Conservation (phyloP, 2,113 vertebrate genomes). For the Catharus minimus region DNA sequence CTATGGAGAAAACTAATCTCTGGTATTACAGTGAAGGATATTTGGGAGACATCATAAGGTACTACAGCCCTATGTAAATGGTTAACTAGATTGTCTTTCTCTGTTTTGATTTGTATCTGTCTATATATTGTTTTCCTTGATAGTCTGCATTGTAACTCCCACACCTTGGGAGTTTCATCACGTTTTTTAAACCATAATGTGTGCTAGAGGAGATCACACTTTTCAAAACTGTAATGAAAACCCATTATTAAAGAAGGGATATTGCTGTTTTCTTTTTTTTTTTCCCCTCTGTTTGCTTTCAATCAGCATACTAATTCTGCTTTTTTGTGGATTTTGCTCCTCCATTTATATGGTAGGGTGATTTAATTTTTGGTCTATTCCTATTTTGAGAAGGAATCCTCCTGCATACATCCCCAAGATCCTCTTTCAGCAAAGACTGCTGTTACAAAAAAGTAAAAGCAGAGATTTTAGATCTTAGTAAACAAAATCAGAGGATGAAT, state of each 20-base stretch:
- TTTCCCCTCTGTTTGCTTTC: background rate
- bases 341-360: background rate
- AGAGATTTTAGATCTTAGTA: background rate
- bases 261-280: accelerated
- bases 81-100: background rate
- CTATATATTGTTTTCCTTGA: background rate
- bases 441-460: background rate
- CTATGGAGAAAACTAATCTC: background rate
- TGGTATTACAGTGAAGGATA: background rate
- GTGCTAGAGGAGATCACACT: background rate
- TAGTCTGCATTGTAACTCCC: background rate
- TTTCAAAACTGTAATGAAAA: background rate
- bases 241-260: background rate
- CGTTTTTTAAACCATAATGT: background rate
- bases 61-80: background rate
- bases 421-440: background rate
- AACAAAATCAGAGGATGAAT: background rate
- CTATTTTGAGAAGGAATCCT: background rate
- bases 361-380: background rate
- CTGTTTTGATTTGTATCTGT: background rate
- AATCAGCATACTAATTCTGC: background rate
- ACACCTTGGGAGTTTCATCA: background rate
- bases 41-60: background rate
- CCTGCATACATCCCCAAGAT: background rate
- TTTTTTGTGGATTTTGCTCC: background rate